Percentiles rank a stretch among this genome's conserved stretches.
Conservation (phyloP, 2,888 invertebrate genomes). For the Proisotoma minuta region DNA sequence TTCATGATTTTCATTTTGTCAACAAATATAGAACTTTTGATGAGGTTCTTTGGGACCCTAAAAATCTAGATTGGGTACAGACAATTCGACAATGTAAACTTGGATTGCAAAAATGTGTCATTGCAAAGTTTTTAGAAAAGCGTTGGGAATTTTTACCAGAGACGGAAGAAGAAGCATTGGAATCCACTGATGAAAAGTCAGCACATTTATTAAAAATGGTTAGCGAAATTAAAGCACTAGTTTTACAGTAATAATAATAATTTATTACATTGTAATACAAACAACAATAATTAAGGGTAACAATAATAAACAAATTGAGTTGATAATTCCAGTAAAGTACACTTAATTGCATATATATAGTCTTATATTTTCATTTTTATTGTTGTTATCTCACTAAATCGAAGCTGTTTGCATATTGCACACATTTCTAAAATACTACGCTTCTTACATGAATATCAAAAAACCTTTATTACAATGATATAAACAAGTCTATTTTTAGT, state of each 20-base stretch:
- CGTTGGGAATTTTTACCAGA: slow-evolving; percentile 44
- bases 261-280: too few relatives aligned
- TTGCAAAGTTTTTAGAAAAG: slow-evolving; percentile 38
- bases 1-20: slow-evolving; percentile 46
- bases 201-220: slow-evolving; percentile 42
- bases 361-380: too few relatives aligned
- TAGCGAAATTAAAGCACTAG: slow-evolving; percentile 44
- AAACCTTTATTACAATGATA: too few relatives aligned
- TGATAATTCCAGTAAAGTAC: too few relatives aligned
- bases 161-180: slow-evolving; percentile 16
- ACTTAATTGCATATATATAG: too few relatives aligned
- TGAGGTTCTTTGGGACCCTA: slow-evolving; percentile 44
- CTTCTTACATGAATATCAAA: too few relatives aligned
- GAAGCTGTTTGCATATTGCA: too few relatives aligned
- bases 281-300: too few relatives aligned
- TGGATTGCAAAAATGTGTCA: slow-evolving; percentile 41
- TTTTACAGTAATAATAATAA: slow-evolving; percentile 17
- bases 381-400: too few relatives aligned
- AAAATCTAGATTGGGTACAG: slow-evolving; percentile 42
- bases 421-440: too few relatives aligned
- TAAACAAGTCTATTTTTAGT: too few relatives aligned
- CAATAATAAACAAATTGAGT: too few relatives aligned
- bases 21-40: slow-evolving; percentile 45
- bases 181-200: slow-evolving; percentile 27
- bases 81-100: slow-evolving; percentile 40